phyloP scores from a whole-genome alignment of 2,888 invertebrate species.

The Brassicogethes aeneus region DNA sequence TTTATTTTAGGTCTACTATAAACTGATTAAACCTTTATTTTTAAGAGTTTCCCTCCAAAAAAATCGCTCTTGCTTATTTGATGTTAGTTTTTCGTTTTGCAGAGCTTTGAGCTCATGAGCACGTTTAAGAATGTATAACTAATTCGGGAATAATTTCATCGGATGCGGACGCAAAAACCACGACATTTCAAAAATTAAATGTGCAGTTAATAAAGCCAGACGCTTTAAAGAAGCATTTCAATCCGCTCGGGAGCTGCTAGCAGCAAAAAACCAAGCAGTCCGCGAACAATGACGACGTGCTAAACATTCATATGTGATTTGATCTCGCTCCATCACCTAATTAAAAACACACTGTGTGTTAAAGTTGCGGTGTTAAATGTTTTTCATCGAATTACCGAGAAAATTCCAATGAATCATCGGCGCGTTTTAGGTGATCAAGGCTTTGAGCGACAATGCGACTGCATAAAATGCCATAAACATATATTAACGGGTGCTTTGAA shows the following conservation, averaged over 20 bases:
- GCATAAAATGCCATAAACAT: no score
- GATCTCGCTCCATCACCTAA: constrained; percentile 27
- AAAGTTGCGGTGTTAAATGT: constrained; percentile 21
- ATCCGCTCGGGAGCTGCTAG: constrained; percentile 15
- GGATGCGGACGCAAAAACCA: constrained; percentile 21
- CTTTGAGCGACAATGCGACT: no score
- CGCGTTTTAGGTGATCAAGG: no score
- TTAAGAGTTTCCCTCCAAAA: no score
- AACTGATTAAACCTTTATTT: no score
- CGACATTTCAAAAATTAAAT: constrained; percentile 22
- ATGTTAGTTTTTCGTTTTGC: no score
- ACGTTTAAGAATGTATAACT: constrained; percentile 3
- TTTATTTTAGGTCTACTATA: no score
- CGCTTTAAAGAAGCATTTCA: constrained; percentile 23
- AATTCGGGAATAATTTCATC: constrained; percentile 17
- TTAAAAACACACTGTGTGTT: constrained; percentile 29
- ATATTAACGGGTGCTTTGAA: no score
- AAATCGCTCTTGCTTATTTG: no score
- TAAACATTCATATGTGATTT: constrained; percentile 30
- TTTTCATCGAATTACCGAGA: constrained; percentile 11
- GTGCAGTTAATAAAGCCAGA: constrained; percentile 27
- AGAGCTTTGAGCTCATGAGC: no score
- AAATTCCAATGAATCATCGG: background rate
- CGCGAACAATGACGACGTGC: constrained; percentile 28
- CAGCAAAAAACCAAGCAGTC: constrained; percentile 21